Conservation (phyloP, 2,888 invertebrate genomes). For the Thymelicus sylvestris region DNA sequence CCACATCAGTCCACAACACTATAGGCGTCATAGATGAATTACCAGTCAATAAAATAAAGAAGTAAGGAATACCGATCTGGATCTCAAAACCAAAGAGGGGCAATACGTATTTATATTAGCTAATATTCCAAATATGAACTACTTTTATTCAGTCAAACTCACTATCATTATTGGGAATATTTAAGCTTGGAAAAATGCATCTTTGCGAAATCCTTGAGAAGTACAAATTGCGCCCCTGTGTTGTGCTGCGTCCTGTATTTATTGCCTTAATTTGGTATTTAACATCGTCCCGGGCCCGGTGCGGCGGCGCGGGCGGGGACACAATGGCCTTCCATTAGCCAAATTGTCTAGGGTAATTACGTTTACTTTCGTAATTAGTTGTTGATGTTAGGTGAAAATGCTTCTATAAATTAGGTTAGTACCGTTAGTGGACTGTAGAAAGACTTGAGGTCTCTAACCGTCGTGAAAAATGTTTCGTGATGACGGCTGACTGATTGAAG, state of each 20-base stretch:
- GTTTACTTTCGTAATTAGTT: constrained; percentile 40
- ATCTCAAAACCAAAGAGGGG: too few relatives aligned
- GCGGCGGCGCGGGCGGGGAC: constrained; percentile 41
- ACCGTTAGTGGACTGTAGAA: neutral
- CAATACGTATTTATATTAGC: too few relatives aligned
- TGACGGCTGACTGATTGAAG: neutral
- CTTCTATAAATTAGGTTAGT: neutral
- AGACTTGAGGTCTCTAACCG: neutral
- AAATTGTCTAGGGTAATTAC: constrained; percentile 52
- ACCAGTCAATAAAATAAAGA: too few relatives aligned
- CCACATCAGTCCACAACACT: too few relatives aligned
- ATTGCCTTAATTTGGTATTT: constrained; percentile 39
- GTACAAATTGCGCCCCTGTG: neutral
- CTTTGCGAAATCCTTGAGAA: neutral
- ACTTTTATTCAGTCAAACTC: too few relatives aligned
- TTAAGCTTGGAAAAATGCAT: too few relatives aligned
- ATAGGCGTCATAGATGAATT: too few relatives aligned
- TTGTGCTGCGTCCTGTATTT: neutral
- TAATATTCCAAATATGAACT: too few relatives aligned
- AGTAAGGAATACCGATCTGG: too few relatives aligned
- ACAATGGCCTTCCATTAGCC: constrained; percentile 49
- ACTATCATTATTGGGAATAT: too few relatives aligned
- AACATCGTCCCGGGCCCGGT: constrained; percentile 43
- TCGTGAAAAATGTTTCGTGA: neutral
- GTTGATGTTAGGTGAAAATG: constrained; percentile 5